These are phyloP conservation scores for Zapornia atra DNA, from an alignment of 2,113 vertebrate species.

Conservation along the genomic window DNA sequence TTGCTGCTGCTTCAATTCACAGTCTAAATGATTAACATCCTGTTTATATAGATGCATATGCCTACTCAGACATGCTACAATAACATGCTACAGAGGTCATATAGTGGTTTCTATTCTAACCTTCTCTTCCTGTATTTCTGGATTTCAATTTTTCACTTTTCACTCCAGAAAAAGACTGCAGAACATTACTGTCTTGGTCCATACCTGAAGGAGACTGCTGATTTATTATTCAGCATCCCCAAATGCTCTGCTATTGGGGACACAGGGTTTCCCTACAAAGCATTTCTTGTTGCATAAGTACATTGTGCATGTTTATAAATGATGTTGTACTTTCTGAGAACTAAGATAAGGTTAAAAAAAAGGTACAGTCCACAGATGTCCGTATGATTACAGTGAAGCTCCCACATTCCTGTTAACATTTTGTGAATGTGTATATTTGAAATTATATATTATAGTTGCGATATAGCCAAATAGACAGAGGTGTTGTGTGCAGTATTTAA, in stretches of 20 bases:
- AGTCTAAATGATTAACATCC: not conserved
- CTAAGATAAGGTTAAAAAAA: not conserved
- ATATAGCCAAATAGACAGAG: not conserved
- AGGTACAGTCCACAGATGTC: not conserved
- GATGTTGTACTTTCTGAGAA: not conserved
- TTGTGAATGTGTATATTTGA: not conserved
- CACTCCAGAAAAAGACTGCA: not conserved
- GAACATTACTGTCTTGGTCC: not conserved
- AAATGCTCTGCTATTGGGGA: no score
- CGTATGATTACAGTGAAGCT: not conserved
- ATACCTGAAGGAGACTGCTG: not conserved
- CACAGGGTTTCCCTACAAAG: not conserved
- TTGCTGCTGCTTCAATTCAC: not conserved
- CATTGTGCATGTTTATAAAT: not conserved
- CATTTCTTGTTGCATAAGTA: not conserved
- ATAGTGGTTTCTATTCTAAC: not conserved
- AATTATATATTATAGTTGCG: not conserved
- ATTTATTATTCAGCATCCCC: not conserved
- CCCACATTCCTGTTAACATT: not conserved
- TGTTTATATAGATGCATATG: not conserved
- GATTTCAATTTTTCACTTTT: not conserved
- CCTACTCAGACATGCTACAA: not conserved
- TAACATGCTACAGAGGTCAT: not conserved
- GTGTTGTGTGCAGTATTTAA: not conserved
- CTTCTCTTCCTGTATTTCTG: not conserved